phyloP scores from a whole-genome alignment of 1,140 invertebrate genomes.

The Mactra quadrangularis region DNA sequence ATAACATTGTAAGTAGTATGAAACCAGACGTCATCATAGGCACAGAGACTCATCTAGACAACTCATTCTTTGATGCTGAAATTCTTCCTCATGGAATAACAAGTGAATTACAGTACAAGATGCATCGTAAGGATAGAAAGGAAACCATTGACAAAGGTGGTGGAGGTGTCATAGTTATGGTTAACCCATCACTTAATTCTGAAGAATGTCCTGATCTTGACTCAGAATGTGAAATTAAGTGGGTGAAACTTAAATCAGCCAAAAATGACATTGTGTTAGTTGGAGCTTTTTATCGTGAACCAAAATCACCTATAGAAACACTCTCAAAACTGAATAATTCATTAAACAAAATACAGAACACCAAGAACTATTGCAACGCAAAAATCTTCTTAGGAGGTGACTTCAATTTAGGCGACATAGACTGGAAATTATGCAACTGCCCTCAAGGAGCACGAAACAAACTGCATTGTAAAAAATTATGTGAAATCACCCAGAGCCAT shows the following conservation, averaged over 20 bases:
- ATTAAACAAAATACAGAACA: neutral
- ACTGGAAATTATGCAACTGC: constrained; percentile 6
- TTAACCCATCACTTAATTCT: neutral
- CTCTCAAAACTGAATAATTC: neutral
- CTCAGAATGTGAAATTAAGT: constrained; percentile 30
- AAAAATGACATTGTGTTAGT: constrained; percentile 4
- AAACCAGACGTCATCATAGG: constrained; percentile 1
- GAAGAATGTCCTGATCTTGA: constrained; percentile 34
- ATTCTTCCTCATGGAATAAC: neutral
- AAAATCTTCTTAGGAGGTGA: constrained; percentile 48
- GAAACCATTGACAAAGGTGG: neutral
- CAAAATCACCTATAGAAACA: neutral
- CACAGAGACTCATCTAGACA: neutral
- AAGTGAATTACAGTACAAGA: neutral
- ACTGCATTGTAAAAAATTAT: constrained; percentile 15
- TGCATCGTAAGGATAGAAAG: neutral
- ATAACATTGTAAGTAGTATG: neutral
- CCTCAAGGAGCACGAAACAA: neutral
- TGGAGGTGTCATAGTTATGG: constrained; percentile 37
- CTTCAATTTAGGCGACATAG: constrained; percentile 44
- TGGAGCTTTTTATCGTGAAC: constrained; percentile 29
- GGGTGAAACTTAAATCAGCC: constrained; percentile 12
- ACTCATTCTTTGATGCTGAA: neutral
- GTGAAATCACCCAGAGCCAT: neutral
- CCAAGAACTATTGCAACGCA: neutral